A percentile compares a stretch with the other conserved stretches of the same genome.
Conservation (phyloP, 2,888 invertebrate genomes). For the Rotaria sp. region DNA sequence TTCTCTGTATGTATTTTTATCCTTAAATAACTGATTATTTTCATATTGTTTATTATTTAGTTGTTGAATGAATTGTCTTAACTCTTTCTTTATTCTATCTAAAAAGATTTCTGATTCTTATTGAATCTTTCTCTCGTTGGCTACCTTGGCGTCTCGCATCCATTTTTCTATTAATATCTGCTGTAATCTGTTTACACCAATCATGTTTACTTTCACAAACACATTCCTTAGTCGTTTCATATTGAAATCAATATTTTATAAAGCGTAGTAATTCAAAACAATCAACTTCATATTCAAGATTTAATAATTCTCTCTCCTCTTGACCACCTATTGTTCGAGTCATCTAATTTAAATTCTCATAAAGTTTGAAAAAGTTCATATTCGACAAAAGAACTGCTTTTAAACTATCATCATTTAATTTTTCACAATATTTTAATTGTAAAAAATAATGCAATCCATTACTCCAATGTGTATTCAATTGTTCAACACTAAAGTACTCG, state of each 20-base stretch:
- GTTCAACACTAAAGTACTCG: slow-evolving; percentile 33
- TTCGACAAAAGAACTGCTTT: slow-evolving; percentile 43
- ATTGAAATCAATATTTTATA: no score
- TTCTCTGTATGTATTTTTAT: no score
- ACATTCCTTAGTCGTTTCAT: no score
- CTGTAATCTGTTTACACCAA: neutral
- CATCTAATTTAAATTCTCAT: slow-evolving; percentile 46
- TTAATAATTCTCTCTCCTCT: slow-evolving; percentile 47
- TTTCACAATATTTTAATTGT: slow-evolving; percentile 42
- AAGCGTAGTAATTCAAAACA: slow-evolving; percentile 40
- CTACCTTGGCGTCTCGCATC: no score
- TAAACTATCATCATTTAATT: slow-evolving; percentile 39
- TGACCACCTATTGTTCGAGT: slow-evolving; percentile 43
- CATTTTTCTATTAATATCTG: neutral
- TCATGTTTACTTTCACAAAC: no score
- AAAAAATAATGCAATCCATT: slow-evolving; percentile 44
- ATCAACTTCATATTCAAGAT: neutral
- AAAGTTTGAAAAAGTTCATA: slow-evolving; percentile 40
- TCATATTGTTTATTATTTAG: no score
- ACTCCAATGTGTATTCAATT: slow-evolving; percentile 43
- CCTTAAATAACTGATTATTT: no score
- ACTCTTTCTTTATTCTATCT: no score
- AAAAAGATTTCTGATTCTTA: no score
- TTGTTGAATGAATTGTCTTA: no score
- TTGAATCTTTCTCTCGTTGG: no score